Evolutionary conservation across 1,140 invertebrate genomes (phyloP), one percentile per base, ranked within the genome.

Genomic region (Lepidurus apus): DNA sequence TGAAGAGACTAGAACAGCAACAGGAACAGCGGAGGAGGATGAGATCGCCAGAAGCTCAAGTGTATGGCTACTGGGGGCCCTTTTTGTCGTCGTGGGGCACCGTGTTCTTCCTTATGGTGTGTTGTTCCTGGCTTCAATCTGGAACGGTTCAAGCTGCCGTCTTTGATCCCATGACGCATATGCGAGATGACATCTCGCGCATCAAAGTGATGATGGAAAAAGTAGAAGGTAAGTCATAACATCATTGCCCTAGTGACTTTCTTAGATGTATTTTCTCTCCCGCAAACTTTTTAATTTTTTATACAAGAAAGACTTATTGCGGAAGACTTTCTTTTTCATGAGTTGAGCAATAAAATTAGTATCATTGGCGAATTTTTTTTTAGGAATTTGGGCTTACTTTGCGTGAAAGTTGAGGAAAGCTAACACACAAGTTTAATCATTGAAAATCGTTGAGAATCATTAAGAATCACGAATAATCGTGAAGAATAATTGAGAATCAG

Each of bases 191-290:
- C 47, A 80, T 80, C 73, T 80, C 79, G 17, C 75, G 79, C 43
- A 80, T 80, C 44, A 80, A 80, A 78, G 79, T 80, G 13, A 80
- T 77, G 44, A 80, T 80, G 79, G 79, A 80, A 75, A 77, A 44
- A 6, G 79, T 80, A 10, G 79, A 73, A 78, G 79, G 79, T 79
- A 73, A 43, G 42, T 44, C 34, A 43, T 6, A 65, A 34, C 24
- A n/a, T 77, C 9, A 77, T 74, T 77, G 44, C 65, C 5, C 24
- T 76, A 1, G 5, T 10, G 10, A 24, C 42, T 21, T 26, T 7
- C 1, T 13, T 74, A 8, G n/a, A 74, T 11, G 1, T 26, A 74
- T 7, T 42, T 44, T 10, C 34, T 47, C 8, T 45, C 75, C 24
- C 47, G 17, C 7, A 2, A 1, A 1, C 26, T 24, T 75, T 75